Conservation (phyloP, 1,140 invertebrate genomes). For the Prorops nasuta region DNA sequence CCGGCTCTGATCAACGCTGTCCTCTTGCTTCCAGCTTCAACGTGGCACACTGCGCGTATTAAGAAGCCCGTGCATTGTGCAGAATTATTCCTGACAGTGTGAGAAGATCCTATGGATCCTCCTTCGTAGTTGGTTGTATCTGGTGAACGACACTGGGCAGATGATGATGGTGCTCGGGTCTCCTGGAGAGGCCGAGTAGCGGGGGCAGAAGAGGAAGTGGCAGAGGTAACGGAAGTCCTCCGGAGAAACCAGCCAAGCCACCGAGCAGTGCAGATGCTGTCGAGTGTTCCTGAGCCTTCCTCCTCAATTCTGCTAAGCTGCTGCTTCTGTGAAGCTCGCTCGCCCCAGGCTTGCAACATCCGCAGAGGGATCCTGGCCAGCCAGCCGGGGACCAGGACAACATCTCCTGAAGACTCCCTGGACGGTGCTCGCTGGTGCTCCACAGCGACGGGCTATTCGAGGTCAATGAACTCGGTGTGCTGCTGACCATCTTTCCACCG, state of each 20-base stretch:
- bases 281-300: conserved; percentile 89
- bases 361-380: conserved; percentile 45
- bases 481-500: conserved; percentile 52
- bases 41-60: no score
- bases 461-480: conserved; percentile 41
- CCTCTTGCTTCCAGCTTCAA: no score
- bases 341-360: conserved; percentile 52
- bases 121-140: conserved; percentile 48
- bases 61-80: no score
- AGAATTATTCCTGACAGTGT: no score
- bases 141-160: conserved; percentile 45
- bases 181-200: conserved; percentile 47
- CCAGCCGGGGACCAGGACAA: conserved; percentile 49
- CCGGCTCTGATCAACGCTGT: no score
- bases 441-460: conserved; percentile 45
- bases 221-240: conserved; percentile 55
- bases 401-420: conserved; percentile 48
- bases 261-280: conserved; percentile 68
- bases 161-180: conserved; percentile 44
- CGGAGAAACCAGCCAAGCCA: conserved; percentile 56
- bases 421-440: conserved; percentile 42
- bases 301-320: conserved; percentile 80
- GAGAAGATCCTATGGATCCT: conserved; percentile 43
- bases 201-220: conserved; percentile 57
- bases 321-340: conserved; percentile 63